Evolutionary conservation across 53 echinoderm and acorn worm genomes (phyloP), one percentile per base, ranked within the genome.

Genomic region (Echinometra lucunter): DNA sequence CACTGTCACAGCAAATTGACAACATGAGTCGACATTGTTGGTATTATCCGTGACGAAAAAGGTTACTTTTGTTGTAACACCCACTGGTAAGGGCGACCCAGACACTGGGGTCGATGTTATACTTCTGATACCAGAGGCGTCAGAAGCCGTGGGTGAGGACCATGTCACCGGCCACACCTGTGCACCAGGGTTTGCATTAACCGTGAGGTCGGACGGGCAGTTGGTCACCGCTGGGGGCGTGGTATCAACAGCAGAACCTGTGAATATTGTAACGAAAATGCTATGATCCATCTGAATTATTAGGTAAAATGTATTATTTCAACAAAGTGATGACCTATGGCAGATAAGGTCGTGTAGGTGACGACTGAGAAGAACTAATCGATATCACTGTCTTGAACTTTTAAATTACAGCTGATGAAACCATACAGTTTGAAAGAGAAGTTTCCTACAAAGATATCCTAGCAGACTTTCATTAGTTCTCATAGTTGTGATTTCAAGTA

Each of bases 61-160:
- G 11, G 37, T 49, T 13, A 85, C 85, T 4, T 28, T 85, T 45
- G 85, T 85, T 9, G 85, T 30, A 4, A 47, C 23, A 47, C 85
- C 85, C 27, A 85, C 45, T 19, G 85, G 85, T 47, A 85, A 85
- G 2, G 9, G 49, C 3, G 85, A 47, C 45, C 49, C 49, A 2
- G 85, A 49, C 40, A 11, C n/a, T 2, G 49, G 45, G 16, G 7
- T 28, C 21, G 85, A 85, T 85, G 85, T 85, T 1, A 85, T 45
- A 85, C 85, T 85, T 7, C 11, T 3, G 13, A 85, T 27, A n/a
- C 85, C 85, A 49, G 85, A 85, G 49, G 85, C 27, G 49, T 85
- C 85, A 47, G 12, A 47, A 27, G 85, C 85, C 45, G 85, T 85
- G 44, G 85, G 85, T 28, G n/a, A 11, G 8, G 49, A n/a, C 85